These are phyloP conservation scores for Chymomyza amoena DNA, from an alignment of 2,888 invertebrate genomes.

Conservation along the genomic window DNA sequence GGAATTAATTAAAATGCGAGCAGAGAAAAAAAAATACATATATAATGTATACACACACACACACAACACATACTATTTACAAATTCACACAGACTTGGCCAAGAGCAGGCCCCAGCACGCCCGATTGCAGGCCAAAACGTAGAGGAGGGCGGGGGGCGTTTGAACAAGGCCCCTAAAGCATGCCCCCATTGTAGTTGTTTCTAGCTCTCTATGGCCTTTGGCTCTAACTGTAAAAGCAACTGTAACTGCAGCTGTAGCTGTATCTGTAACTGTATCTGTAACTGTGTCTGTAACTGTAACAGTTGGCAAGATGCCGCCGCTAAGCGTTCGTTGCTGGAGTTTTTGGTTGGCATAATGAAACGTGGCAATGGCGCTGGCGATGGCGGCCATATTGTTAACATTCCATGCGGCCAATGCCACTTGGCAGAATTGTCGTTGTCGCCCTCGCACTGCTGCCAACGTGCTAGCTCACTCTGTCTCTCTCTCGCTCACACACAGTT, in stretches of 20 bases:
- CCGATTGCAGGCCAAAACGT: too few species aligned
- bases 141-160: too few species aligned
- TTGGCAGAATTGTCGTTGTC: neutral
- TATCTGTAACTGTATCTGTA: too few species aligned
- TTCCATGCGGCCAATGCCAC: conserved; percentile 37
- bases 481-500: neutral
- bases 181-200: neutral
- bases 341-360: conserved; percentile 1
- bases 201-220: neutral
- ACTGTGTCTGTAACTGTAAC: too few species aligned
- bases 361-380: conserved; percentile 11
- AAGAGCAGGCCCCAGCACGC: conserved; percentile 14
- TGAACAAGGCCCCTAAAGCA: conserved; percentile 32
- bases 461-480: neutral
- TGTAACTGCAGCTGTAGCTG: too few species aligned
- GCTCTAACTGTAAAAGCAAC: neutral
- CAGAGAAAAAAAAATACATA: conserved; percentile 19
- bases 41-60: neutral
- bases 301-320: neutral
- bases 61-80: neutral
- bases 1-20: conserved; percentile 62
- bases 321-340: neutral
- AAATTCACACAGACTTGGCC: conserved; percentile 1
- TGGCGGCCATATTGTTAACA: conserved; percentile 52
- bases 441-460: conserved; percentile 34